Percentiles rank a stretch among this genome's conserved stretches.
phyloP scores from a whole-genome alignment of 2,113 vertebrate species.

The Petromus typicus region DNA sequence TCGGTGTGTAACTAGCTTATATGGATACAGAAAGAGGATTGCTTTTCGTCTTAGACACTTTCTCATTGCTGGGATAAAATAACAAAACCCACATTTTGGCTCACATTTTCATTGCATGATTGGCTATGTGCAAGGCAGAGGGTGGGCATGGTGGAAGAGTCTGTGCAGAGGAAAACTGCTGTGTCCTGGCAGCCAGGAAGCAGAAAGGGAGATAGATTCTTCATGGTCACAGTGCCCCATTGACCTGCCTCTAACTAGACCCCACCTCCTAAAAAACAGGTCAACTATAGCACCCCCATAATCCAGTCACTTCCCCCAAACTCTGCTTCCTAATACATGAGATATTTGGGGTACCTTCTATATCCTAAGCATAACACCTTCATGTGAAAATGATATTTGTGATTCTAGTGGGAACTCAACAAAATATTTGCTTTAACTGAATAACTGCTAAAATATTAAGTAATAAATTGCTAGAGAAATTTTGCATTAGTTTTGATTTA shows the following conservation, averaged over 20 bases:
- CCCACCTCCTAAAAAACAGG: neutral
- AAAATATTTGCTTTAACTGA: slow-evolving; percentile 9
- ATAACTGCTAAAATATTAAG: neutral
- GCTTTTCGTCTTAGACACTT: neutral
- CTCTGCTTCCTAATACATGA: neutral
- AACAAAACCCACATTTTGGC: neutral
- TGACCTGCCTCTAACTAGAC: neutral
- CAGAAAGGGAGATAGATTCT: neutral
- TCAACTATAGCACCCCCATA: neutral
- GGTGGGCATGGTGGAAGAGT: neutral
- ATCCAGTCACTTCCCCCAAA: too few species aligned
- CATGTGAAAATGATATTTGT: slow-evolving; percentile 21
- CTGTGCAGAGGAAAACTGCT: neutral
- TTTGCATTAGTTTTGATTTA: slow-evolving; percentile 54
- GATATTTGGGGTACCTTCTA: neutral
- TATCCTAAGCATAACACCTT: neutral
- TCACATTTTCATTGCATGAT: neutral
- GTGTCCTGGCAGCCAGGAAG: neutral
- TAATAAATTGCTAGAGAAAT: slow-evolving; percentile 47
- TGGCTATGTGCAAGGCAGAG: neutral
- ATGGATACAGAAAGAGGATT: slow-evolving; percentile 7
- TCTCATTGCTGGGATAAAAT: neutral
- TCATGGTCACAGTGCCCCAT: neutral
- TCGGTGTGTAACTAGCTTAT: neutral
- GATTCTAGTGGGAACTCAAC: neutral